Conservation (phyloP, 2,113 vertebrate genomes). For the Phoxinus phoxinus region DNA sequence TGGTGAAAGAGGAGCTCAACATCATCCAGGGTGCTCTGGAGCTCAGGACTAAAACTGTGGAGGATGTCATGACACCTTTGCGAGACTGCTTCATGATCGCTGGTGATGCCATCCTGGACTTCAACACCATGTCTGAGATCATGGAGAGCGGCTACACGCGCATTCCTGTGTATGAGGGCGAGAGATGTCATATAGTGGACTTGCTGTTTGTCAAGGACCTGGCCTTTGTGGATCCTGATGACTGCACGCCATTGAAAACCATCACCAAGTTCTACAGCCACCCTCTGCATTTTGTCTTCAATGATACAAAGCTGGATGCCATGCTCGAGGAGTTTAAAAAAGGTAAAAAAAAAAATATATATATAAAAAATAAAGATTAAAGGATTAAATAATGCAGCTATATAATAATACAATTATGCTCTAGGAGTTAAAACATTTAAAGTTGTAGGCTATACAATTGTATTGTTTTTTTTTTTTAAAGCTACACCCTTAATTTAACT, state of each 20-base stretch:
- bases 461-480: constrained; percentile 2
- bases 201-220: constrained; percentile 61
- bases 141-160: constrained; percentile 62
- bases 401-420: constrained; percentile 31
- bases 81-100: constrained; percentile 62
- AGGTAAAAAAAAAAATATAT: constrained; percentile 38
- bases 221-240: constrained; percentile 61
- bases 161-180: constrained; percentile 58
- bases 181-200: constrained; percentile 59
- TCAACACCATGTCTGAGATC: constrained; percentile 62
- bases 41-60: constrained; percentile 62
- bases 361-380: not conserved
- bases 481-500: not conserved
- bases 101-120: constrained; percentile 55
- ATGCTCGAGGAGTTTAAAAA: constrained; percentile 63
- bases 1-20: constrained; percentile 62
- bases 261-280: constrained; percentile 63
- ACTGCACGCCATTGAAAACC: constrained; percentile 59
- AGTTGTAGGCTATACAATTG: not conserved
- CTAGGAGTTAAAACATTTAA: constrained; percentile 60
- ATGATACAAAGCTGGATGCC: constrained; percentile 61
- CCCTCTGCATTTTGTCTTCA: constrained; percentile 61
- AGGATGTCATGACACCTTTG: constrained; percentile 62
- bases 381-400: not conserved
- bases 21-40: constrained; percentile 62